Evolutionary conservation across 2,888 invertebrate genomes (phyloP), one percentile per base, ranked within the genome.

Genomic region (Agrotis segetum): DNA sequence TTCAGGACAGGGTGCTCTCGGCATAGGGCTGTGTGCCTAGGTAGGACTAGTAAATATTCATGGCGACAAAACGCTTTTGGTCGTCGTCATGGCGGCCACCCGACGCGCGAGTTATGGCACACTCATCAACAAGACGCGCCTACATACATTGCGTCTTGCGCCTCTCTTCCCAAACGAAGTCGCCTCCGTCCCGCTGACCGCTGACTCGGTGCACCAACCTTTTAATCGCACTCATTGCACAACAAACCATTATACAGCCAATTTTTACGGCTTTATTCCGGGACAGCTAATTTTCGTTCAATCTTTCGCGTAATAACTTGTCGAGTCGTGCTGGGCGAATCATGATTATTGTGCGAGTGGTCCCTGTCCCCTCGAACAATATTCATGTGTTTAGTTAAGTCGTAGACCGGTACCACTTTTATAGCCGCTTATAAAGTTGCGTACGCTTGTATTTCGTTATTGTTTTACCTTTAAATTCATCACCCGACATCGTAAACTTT

Each of bases 31-130:
- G 90, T 92, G 90, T 89, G 80, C 83, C 77, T 68, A 83, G 83
- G 79, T 87, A 87, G 60, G 49, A 52, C 14, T 92, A 89, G 90
- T 95, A 93, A 93, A 95, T 94, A 95, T 95, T 93, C 93, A 94
- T 93, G 85, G 90, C 89, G 92, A 94, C 93, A 92, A 92, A 93
- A 92, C 86, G 88, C 90, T 92, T 93, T 93, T 93, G 91, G 90
- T 90, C 92, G 89, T 85, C 77, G 77, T 81, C 80, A 81, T 81
- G 92, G 91, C 81, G 92, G 91, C 95, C 95, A 90, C 94, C 94
- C 91, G 93, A 94, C 87, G 94, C 87, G 95, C 93, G 84, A 94
- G 90, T 93, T 92, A 94, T 93, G 82, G 86, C 86, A 74, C 77
- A 82, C 89, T 89, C 86, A 81, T 83, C 76, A 81, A 88, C 81